phyloP scores from a whole-genome alignment of 2,888 invertebrate species.

The Perizoma flavofasciatum region DNA sequence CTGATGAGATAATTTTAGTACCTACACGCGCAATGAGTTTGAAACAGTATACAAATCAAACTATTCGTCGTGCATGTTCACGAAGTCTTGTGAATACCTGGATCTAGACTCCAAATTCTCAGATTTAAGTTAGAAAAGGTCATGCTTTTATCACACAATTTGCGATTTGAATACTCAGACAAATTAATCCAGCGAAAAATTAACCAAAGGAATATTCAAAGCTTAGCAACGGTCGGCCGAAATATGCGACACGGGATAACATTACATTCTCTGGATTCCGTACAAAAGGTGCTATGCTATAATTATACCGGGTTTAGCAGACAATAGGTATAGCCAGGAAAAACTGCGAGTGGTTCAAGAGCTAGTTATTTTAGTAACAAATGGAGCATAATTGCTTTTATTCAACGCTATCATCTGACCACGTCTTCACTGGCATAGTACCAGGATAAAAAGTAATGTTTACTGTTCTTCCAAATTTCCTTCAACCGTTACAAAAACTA shows the following conservation, averaged over 20 bases:
- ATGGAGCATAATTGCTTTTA: too few relatives aligned
- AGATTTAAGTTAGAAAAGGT: constrained; percentile 57
- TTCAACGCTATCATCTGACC: too few relatives aligned
- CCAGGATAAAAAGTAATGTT: too few relatives aligned
- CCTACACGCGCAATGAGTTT: too few relatives aligned
- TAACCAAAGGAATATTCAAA: constrained; percentile 69
- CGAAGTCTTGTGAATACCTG: not conserved
- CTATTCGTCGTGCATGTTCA: too few relatives aligned
- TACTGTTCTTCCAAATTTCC: too few relatives aligned
- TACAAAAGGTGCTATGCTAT: constrained; percentile 32
- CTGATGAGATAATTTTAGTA: too few relatives aligned
- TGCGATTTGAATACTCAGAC: constrained; percentile 81
- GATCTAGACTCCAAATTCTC: constrained; percentile 18
- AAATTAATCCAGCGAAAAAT: constrained; percentile 78
- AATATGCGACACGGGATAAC: constrained; percentile 69
- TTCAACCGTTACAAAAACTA: too few relatives aligned
- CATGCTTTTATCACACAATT: constrained; percentile 72
- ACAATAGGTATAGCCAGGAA: constrained; percentile 14
- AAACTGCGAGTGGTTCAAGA: constrained; percentile 9
- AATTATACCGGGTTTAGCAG: constrained; percentile 21
- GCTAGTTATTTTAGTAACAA: not conserved
- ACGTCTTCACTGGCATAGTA: too few relatives aligned
- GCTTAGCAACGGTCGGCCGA: constrained; percentile 61
- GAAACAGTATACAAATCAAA: too few relatives aligned
- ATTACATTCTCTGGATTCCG: constrained; percentile 46